A percentile compares a stretch with the other conserved stretches of the same genome.
Evolutionary conservation across 1,140 invertebrate species (phyloP).

Genomic region (Chironomus striatipennis): DNA sequence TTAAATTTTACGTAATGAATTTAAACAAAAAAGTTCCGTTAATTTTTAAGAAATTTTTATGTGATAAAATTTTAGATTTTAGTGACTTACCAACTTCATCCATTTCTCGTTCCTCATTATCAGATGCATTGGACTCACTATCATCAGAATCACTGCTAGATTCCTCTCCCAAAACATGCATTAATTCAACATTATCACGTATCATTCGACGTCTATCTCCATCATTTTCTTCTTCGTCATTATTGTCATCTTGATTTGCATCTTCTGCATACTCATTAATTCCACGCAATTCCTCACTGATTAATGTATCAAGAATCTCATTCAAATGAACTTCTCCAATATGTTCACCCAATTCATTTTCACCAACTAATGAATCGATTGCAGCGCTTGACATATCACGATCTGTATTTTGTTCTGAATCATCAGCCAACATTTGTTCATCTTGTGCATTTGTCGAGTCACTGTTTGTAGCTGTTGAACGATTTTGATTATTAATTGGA

Average conservation of each 20-base stretch:
- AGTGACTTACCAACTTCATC: conserved; percentile 35
- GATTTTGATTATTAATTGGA: background rate
- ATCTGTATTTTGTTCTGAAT: conserved; percentile 25
- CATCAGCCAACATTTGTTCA: conserved; percentile 17
- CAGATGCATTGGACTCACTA: conserved; percentile 40
- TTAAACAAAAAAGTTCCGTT: no score
- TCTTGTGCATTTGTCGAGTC: conserved; percentile 18
- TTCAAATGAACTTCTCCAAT: conserved; percentile 40
- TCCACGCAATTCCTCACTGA: conserved; percentile 29
- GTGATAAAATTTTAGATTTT: no score
- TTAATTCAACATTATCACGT: background rate
- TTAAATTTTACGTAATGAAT: no score
- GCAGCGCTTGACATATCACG: conserved; percentile 27
- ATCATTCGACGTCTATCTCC: conserved; percentile 29
- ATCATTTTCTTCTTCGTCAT: conserved; percentile 50
- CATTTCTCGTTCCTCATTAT: conserved; percentile 42
- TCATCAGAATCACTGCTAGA: conserved; percentile 30
- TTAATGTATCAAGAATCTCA: conserved; percentile 35
- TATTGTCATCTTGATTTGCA: conserved; percentile 50
- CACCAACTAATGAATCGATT: conserved; percentile 37
- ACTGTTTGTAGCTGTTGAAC: background rate
- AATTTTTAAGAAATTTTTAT: no score
- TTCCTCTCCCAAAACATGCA: conserved; percentile 14
- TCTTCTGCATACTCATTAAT: conserved; percentile 45
- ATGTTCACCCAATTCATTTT: conserved; percentile 41